Conservation (phyloP, 2,113 vertebrate species). For the Phycodurus eques region DNA sequence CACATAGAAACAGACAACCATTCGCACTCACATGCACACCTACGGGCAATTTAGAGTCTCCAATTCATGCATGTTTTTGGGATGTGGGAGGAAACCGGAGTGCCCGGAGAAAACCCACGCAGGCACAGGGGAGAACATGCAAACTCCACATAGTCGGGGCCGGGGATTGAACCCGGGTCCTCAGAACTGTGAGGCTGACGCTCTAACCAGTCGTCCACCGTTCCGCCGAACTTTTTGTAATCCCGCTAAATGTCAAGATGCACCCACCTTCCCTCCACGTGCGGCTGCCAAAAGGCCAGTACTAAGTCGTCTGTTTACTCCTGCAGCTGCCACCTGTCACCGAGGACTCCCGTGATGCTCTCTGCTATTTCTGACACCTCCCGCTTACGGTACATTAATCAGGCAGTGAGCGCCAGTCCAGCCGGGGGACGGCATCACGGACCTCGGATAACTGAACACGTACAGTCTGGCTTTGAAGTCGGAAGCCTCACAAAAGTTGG, state of each 20-base stretch:
- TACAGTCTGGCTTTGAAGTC: constrained; percentile 35
- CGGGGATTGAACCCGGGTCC: no score
- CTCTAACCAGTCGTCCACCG: no score
- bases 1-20: no score
- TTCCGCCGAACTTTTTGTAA: constrained; percentile 73
- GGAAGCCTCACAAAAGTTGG: neutral
- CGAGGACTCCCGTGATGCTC: constrained; percentile 71
- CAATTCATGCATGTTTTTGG: no score
- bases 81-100: no score
- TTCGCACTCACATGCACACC: no score
- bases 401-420: constrained; percentile 51
- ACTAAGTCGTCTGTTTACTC: constrained; percentile 75
- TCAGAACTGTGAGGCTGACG: no score
- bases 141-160: no score
- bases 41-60: no score
- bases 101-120: no score
- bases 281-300: constrained; percentile 70
- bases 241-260: constrained; percentile 70
- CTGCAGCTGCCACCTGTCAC: constrained; percentile 70
- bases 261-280: constrained; percentile 43
- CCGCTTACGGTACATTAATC: constrained; percentile 68
- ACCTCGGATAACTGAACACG: constrained; percentile 40
- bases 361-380: constrained; percentile 71
- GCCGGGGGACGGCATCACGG: constrained; percentile 51
- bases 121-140: no score